These are phyloP conservation scores for Dinoponera quadriceps DNA, from an alignment of 1,140 invertebrate genomes.

Conservation along the genomic window DNA sequence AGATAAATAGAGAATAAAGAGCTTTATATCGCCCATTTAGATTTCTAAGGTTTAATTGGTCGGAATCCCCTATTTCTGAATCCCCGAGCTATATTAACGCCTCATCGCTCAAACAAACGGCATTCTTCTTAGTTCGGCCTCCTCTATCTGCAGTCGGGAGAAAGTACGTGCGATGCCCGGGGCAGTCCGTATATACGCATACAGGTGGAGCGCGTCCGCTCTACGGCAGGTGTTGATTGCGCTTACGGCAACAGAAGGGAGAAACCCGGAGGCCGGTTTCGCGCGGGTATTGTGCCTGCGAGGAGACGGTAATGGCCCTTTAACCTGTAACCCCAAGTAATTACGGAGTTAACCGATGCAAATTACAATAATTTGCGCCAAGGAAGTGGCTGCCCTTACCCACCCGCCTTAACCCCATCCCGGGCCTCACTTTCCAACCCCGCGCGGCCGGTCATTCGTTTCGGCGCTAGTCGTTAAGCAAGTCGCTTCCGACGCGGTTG, in stretches of 20 bases:
- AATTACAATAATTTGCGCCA: slow-evolving; percentile 80
- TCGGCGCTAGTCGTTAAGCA: slow-evolving; percentile 67
- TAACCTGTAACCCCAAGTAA: slow-evolving; percentile 79
- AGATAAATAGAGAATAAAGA: not conserved
- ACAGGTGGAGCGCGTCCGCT: slow-evolving; percentile 34
- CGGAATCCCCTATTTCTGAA: not conserved
- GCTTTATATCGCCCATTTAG: not conserved
- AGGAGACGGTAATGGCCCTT: slow-evolving; percentile 78
- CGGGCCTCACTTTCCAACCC: slow-evolving; percentile 10
- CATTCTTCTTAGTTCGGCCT: not conserved
- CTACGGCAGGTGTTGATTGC: slow-evolving; percentile 74
- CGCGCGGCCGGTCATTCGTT: slow-evolving; percentile 60
- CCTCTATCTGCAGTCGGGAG: slow-evolving; percentile 3
- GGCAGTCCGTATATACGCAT: not conserved
- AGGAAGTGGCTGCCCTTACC: slow-evolving; percentile 68
- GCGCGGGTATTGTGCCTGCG: slow-evolving; percentile 67
- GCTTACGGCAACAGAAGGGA: slow-evolving; percentile 60
- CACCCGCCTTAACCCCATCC: slow-evolving; percentile 42
- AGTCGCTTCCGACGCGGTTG: slow-evolving; percentile 53
- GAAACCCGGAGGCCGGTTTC: slow-evolving; percentile 57
- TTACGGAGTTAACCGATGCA: slow-evolving; percentile 80
- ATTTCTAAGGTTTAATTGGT: not conserved
- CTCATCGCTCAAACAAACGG: slow-evolving; percentile 19
- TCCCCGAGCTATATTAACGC: not conserved
- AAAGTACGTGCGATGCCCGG: slow-evolving; percentile 17